A percentile compares a stretch with the other conserved stretches of the same genome.
Conservation (phyloP, 2,797 vertebrate genomes). For the Sphenopsis melanotis region DNA sequence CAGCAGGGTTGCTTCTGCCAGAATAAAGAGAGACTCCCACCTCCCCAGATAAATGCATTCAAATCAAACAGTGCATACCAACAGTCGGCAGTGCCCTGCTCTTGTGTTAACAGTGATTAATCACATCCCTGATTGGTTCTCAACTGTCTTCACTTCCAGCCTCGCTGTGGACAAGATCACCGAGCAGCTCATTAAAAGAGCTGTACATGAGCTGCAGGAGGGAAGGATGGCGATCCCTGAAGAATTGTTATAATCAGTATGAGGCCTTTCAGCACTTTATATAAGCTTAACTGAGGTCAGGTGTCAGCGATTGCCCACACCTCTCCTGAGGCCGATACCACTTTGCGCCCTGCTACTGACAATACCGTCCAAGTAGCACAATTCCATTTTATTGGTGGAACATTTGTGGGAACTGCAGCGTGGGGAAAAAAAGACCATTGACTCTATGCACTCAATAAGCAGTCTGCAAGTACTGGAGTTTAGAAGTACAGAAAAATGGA, state of each 20-base stretch:
- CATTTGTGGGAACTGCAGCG: not conserved
- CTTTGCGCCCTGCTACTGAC: not conserved
- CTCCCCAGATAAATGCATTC: slow-evolving; percentile 23
- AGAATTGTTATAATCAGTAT: slow-evolving; percentile 25
- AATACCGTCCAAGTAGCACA: not conserved
- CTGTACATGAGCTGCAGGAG: not conserved
- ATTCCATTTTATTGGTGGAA: slow-evolving; percentile 22
- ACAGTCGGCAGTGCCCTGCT: not conserved
- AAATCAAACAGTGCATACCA: slow-evolving; percentile 37
- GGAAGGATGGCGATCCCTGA: not conserved
- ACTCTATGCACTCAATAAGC: not conserved
- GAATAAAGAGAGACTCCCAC: slow-evolving; percentile 15
- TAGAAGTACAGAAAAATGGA: not conserved
- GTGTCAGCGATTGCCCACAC: slow-evolving; percentile 2
- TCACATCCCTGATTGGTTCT: slow-evolving; percentile 42
- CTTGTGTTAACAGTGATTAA: slow-evolving; percentile 63
- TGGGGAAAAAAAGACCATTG: not conserved
- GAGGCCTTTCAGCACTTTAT: slow-evolving; percentile 13
- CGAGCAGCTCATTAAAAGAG: slow-evolving; percentile 23
- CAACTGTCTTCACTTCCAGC: not conserved
- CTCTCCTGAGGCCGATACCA: not conserved
- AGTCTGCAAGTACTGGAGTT: not conserved
- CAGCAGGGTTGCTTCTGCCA: slow-evolving; percentile 35
- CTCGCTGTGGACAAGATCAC: not conserved
- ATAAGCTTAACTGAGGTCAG: slow-evolving; percentile 32